phyloP scores from a whole-genome alignment of 2,113 vertebrate species.

The Scalopus aquaticus region DNA sequence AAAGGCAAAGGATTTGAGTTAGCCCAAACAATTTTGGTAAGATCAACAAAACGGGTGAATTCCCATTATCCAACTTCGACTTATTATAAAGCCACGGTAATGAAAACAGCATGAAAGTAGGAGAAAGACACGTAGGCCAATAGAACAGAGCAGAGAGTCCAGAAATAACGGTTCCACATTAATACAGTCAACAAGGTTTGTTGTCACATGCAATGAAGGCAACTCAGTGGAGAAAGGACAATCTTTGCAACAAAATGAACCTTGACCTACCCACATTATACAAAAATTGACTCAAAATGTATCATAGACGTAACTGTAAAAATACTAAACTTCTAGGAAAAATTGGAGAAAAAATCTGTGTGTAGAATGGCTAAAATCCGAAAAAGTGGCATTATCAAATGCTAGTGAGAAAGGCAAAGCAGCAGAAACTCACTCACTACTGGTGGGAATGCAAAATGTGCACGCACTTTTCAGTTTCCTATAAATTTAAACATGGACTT shows the following conservation, averaged over 20 bases:
- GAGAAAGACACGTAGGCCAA: not conserved
- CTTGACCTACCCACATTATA: not conserved
- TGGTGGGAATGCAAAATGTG: not conserved
- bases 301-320: not conserved
- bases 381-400: not conserved
- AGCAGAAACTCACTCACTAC: not conserved
- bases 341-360: not conserved
- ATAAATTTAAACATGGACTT: not conserved
- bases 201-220: not conserved
- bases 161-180: not conserved
- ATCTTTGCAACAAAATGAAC: not conserved
- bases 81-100: not conserved
- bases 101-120: not conserved
- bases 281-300: not conserved
- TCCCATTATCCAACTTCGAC: not conserved
- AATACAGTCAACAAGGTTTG: not conserved
- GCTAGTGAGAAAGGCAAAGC: too few species aligned
- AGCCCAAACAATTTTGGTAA: constrained; percentile 10
- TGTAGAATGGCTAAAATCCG: not conserved
- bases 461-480: not conserved
- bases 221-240: not conserved
- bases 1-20: not conserved
- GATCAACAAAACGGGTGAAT: not conserved
- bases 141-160: not conserved
- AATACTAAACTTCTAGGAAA: not conserved